These are phyloP conservation scores for Hipparchia sbordonii DNA, from an alignment of 2,888 invertebrate genomes.

Conservation along the genomic window DNA sequence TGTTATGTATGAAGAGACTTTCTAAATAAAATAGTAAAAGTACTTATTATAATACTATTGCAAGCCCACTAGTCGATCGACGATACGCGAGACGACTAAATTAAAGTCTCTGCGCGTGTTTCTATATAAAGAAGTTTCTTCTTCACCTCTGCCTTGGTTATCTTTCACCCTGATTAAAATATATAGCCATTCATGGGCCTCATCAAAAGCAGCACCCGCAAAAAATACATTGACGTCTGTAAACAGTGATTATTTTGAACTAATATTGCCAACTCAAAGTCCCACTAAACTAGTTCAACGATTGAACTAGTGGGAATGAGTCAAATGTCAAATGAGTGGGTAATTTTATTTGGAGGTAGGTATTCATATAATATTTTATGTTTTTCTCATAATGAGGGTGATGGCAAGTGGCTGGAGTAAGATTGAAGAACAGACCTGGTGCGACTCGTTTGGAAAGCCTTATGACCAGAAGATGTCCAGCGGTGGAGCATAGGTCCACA, in stretches of 20 bases:
- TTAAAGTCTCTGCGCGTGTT: constrained; percentile 52
- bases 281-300: no score
- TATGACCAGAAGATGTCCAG: no score
- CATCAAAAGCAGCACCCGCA: not conserved
- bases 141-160: constrained; percentile 61
- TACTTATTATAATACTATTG: not conserved
- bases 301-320: no score
- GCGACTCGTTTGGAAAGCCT: no score
- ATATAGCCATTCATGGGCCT: constrained; percentile 3
- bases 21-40: constrained; percentile 12
- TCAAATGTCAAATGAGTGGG: no score
- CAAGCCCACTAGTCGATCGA: constrained; percentile 49
- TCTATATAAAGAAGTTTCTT: constrained; percentile 60
- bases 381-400: no score
- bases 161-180: constrained; percentile 40
- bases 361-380: no score
- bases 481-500: no score
- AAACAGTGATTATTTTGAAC: not conserved
- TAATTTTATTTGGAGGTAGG: no score
- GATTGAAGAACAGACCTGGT: no score
- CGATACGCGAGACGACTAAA: constrained; percentile 64
- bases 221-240: not conserved
- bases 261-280: no score
- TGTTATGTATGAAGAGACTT: constrained; percentile 39
- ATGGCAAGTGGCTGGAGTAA: no score